A percentile compares a stretch with the other conserved stretches of the same genome.
phyloP scores from a whole-genome alignment of 2,888 invertebrate genomes.

The Macrophya annulata region DNA sequence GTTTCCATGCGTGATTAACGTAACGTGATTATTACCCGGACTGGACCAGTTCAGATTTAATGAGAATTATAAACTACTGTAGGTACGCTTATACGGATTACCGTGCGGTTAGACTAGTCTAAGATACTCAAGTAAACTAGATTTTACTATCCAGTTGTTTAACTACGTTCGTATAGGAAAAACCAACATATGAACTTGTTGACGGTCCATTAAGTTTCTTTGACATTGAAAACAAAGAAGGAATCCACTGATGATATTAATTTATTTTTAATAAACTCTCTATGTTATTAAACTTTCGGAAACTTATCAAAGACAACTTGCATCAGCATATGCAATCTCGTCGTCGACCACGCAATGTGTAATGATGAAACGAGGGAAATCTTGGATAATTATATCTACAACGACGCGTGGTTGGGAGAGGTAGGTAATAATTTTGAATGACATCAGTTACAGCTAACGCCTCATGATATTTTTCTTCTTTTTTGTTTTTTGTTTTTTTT shows the following conservation, averaged over 20 bases:
- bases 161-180: not conserved
- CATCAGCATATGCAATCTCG: not conserved
- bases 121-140: slow-evolving; percentile 8
- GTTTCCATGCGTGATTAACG: slow-evolving; percentile 45
- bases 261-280: not conserved
- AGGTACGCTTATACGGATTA: not conserved
- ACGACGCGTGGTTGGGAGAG: not conserved
- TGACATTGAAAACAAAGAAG: not conserved
- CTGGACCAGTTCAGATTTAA: slow-evolving; percentile 40
- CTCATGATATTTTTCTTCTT: not conserved
- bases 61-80: slow-evolving; percentile 38
- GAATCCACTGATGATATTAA: not conserved
- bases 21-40: slow-evolving; percentile 41
- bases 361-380: slow-evolving; percentile 36
- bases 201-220: not conserved
- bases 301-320: not conserved
- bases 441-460: slow-evolving; percentile 38
- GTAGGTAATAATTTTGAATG: slow-evolving; percentile 33
- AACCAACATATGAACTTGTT: not conserved
- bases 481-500: not conserved
- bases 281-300: not conserved
- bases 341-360: not conserved
- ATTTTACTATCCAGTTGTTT: not conserved
- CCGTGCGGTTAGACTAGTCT: slow-evolving; percentile 13
- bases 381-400: slow-evolving; percentile 17